Evolutionary conservation across 2,113 vertebrate genomes (phyloP), one percentile per base, ranked within the genome.

Genomic region (Sisor rabdophorus): DNA sequence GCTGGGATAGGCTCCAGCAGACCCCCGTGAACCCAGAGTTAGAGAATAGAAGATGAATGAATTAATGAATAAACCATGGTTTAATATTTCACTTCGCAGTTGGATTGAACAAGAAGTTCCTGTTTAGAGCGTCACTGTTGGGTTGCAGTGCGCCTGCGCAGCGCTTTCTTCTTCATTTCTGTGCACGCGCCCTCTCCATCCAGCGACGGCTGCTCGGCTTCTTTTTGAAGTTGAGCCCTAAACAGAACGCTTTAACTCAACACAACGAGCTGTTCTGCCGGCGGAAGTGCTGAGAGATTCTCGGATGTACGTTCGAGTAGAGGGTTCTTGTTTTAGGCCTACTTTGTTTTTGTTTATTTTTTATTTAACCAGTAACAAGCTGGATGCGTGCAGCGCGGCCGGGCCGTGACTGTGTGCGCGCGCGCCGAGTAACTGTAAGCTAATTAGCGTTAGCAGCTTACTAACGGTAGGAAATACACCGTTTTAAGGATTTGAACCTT

Each of bases 361-460:
- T 78, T 40, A 15, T 64, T 55, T 22, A 48, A 40, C 24, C 22
- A 63, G 77, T 19, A 40, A 71, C 47, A 70, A 32, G 44, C 54
- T 20, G 1, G 16, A 67, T 7, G 16, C 28, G 1, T 17, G 6
- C 26, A 22, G 71, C 12, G 36, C 13, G 52, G 40, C 70, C 56
- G 28, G 78, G 74, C 80, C 80, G 79, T 65, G 61, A 79, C 64
- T n/a, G n/a, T n/a, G n/a, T n/a, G n/a, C 74, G 63, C 44, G 20
- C 47, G 47, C 58, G 53, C 76, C 77, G 56, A 20, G 28, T 53
- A 19, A 48, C 22, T 47, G 52, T 13, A 40, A 52, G 58, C 56
- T 48, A 74, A 32, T 28, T 53, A 54, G 22, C 54, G 53, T 28
- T 53, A 54, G 22, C 54, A 26, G 76, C 50, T 71, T 52, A 44